Base-by-base conservation (phyloP, 2,113 vertebrate genomes). In the Eulemur rufifrons region DNA sequence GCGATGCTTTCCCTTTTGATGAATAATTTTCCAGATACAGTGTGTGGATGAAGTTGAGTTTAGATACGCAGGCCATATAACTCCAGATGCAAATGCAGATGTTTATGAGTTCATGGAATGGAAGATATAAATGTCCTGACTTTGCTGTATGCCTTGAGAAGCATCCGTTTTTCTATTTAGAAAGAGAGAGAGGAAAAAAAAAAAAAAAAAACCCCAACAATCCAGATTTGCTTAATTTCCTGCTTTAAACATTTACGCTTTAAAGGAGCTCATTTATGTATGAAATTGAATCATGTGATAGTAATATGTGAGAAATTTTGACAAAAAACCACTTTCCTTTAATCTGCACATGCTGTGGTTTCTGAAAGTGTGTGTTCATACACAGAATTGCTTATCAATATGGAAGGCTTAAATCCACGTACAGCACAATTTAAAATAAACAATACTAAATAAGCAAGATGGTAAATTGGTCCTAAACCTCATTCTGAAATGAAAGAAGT, bases 191-290 rank as follows among this genome's bases (percentile, higher is more conserved):
- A 69, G 80, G 71, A 77, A 68, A 4, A 50, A 7, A 42, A 39
- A 39, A 39, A 37, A 37, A 37, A 37, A 2, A 63, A 85, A 73
- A 78, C 47, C 50, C 1, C n/a, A 82, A n/a, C 10, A 37, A 66
- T 39, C 42, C 90, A 97, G 84, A 96, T 89, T 92, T 89, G 89
- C 76, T 96, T 91, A 47, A 94, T 86, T 98, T 96, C 94, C 93
- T 94, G 74, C 83, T 93, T 94, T 68, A 64, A 96, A 54, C 54
- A 94, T 47, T 92, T 47, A 14, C 0, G 1, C n/a, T 78, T 78
- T 71, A 91, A 94, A 89, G 42, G 52, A 91, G 45, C 59, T 92
- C 50, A 81, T 96, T 98, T 87, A 68, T 68, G 84, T 89, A 45
- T 56, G 29, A 92, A 86, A 89, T 71, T 83, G 21, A 94, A 76